A percentile compares a stretch with the other conserved stretches of the same genome.
Evolutionary conservation across 2,113 vertebrate species (phyloP).

Genomic region (Colinus virginianus): DNA sequence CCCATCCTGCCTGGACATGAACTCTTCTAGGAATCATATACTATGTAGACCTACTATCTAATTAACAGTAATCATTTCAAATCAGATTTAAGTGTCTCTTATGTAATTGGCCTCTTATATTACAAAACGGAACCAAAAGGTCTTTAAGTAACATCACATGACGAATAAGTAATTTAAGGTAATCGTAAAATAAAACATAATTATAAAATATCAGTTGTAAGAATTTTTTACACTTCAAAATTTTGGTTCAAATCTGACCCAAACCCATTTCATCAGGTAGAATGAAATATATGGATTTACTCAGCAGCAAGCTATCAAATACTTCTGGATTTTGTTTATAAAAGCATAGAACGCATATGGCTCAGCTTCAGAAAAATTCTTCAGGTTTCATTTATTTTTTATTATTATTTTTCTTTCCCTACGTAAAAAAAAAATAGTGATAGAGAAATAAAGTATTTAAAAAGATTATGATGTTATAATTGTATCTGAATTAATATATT

Average conservation of each 20-base stretch:
- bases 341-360: background rate
- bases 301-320: background rate
- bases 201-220: background rate
- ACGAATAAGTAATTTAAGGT: background rate
- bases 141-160: background rate
- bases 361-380: background rate
- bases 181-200: background rate
- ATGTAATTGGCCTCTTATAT: background rate
- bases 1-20: background rate
- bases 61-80: background rate
- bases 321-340: background rate
- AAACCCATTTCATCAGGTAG: background rate
- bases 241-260: background rate
- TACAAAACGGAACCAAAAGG: background rate
- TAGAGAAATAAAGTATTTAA: background rate
- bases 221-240: background rate
- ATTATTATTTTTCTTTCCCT: too few species aligned
- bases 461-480: background rate
- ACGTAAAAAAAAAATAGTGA: rapidly evolving
- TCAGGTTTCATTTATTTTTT: background rate
- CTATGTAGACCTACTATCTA: background rate
- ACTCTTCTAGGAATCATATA: background rate
- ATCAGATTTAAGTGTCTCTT: background rate
- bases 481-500: background rate
- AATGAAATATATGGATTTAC: background rate